A percentile compares a stretch with the other conserved stretches of the same genome.
Evolutionary conservation across 2,797 vertebrate genomes (phyloP).

Genomic region (Cottoperca gobio): DNA sequence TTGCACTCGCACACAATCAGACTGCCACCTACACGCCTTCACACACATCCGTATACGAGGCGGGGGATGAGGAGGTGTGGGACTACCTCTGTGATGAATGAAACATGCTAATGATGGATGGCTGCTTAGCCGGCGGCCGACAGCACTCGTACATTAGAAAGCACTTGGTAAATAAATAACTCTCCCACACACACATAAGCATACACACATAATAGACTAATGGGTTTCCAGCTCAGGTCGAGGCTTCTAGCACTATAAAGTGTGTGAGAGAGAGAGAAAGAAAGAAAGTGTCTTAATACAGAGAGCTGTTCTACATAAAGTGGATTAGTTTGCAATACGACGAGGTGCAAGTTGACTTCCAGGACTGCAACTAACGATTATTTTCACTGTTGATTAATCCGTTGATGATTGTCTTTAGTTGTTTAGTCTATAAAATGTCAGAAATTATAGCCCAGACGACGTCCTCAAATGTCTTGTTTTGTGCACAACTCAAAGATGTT

Average conservation of each 20-base stretch:
- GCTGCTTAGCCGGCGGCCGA: constrained; percentile 71
- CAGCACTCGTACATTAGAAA: constrained; percentile 79
- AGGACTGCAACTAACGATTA: too few relatives aligned
- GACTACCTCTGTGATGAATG: constrained; percentile 73
- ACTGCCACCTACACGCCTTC: constrained; percentile 33
- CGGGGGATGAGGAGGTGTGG: constrained; percentile 45
- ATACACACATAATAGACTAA: constrained; percentile 46
- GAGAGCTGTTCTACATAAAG: not conserved
- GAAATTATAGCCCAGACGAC: too few relatives aligned
- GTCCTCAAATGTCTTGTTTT: too few relatives aligned
- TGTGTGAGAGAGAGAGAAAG: constrained; percentile 13
- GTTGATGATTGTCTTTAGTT: too few relatives aligned
- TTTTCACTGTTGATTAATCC: too few relatives aligned
- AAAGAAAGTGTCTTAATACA: not conserved
- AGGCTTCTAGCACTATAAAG: constrained; percentile 34
- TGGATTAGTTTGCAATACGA: not conserved
- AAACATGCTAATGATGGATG: constrained; percentile 79
- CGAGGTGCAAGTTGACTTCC: not conserved
- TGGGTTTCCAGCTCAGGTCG: constrained; percentile 69
- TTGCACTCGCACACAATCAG: constrained; percentile 16
- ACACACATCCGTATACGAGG: constrained; percentile 36
- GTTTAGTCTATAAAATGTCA: too few relatives aligned
- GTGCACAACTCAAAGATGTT: too few relatives aligned
- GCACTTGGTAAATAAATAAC: constrained; percentile 81
- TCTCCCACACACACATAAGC: constrained; percentile 33